Conservation (phyloP, 2,113 vertebrate species). For the Charadrius vociferus region DNA sequence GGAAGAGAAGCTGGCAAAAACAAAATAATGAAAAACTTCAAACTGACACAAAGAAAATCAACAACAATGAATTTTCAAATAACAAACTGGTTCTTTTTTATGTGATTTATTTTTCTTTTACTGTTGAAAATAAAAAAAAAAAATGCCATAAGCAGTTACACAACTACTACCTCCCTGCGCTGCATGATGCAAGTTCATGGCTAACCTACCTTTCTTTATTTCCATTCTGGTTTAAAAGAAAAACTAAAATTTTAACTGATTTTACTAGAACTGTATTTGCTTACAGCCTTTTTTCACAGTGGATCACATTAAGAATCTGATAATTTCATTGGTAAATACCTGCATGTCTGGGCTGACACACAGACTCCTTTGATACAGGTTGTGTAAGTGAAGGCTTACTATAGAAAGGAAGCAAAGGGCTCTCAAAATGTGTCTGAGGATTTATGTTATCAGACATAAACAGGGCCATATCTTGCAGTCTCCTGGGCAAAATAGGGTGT, state of each 20-base stretch:
- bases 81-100: not conserved
- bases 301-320: not conserved
- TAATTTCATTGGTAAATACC: not conserved
- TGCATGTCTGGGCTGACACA: not conserved
- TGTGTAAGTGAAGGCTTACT: not conserved
- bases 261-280: not conserved
- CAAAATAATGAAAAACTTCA: not conserved
- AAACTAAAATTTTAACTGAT: not conserved
- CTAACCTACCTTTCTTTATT: not conserved
- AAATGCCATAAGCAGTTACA: not conserved
- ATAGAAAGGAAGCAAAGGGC: not conserved
- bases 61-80: not conserved
- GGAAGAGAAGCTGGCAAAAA: not conserved
- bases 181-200: not conserved
- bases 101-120: not conserved
- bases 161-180: not conserved
- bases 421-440: not conserved
- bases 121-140: not conserved
- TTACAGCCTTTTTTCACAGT: not conserved
- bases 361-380: not conserved
- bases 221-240: not conserved
- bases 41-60: not conserved
- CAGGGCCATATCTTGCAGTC: not conserved
- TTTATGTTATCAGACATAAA: not conserved
- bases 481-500: not conserved